phyloP scores from a whole-genome alignment of 1,140 invertebrate species.

The Cherax quadricarinatus region DNA sequence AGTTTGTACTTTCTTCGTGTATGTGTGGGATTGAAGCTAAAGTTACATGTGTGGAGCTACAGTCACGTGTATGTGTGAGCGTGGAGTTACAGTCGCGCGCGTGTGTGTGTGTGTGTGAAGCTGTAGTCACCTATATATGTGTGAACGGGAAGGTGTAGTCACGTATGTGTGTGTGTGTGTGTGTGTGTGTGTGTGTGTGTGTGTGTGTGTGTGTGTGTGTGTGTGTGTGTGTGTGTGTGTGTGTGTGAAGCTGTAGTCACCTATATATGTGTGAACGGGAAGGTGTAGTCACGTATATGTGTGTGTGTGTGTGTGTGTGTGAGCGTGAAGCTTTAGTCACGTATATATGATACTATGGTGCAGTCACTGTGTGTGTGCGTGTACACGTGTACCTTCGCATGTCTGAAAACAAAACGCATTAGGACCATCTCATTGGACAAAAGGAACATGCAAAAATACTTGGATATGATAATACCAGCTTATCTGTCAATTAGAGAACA shows the following conservation, averaged over 20 bases:
- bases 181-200: slow-evolving; percentile 17
- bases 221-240: not conserved
- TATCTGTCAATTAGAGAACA: too few species aligned
- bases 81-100: not conserved
- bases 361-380: not conserved
- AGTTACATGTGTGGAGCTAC: too few species aligned
- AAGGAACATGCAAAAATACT: too few species aligned
- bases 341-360: too few species aligned
- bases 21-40: too few species aligned
- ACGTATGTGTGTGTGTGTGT: not conserved
- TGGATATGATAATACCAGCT: too few species aligned
- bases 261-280: too few species aligned
- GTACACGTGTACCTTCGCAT: not conserved
- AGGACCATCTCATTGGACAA: too few species aligned
- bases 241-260: too few species aligned
- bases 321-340: too few species aligned
- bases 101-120: not conserved
- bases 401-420: not conserved
- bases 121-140: not conserved
- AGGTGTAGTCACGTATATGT: not conserved
- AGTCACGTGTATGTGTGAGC: not conserved
- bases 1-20: not conserved
- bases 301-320: slow-evolving; percentile 28
- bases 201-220: not conserved
- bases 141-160: not conserved